Evolutionary conservation across 2,888 invertebrate species (phyloP).

Genomic region (Pheosia tremula): DNA sequence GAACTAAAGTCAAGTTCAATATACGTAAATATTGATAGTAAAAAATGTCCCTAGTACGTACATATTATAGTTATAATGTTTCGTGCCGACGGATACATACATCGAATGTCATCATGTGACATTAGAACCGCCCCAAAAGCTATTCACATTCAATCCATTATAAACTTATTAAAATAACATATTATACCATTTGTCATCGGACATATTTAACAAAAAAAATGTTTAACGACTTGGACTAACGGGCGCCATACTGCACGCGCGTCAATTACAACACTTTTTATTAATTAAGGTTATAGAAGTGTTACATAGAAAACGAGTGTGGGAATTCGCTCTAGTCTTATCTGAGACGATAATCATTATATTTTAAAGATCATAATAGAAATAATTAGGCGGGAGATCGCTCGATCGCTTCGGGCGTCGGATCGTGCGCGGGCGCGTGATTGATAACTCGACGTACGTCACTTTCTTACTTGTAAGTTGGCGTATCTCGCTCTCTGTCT

Average conservation of each 20-base stretch:
- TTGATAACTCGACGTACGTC: conserved; percentile 72
- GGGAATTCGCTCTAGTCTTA: conserved; percentile 71
- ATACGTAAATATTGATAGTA: too few species aligned
- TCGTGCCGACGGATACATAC: neutral
- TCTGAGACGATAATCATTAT: conserved; percentile 69
- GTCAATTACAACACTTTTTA: conserved; percentile 6
- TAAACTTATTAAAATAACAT: neutral
- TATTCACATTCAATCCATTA: neutral
- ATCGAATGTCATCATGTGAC: neutral
- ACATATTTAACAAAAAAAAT: conserved; percentile 1
- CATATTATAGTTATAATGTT: too few species aligned
- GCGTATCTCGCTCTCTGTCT: conserved; percentile 52
- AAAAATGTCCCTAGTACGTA: too few species aligned
- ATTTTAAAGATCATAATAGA: conserved; percentile 83
- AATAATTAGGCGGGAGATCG: conserved; percentile 80
- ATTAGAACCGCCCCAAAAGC: neutral
- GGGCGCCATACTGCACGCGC: neutral
- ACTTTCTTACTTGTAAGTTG: conserved; percentile 42
- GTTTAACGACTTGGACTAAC: neutral
- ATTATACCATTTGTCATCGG: neutral
- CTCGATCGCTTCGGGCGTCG: conserved; percentile 72
- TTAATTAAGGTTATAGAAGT: conserved; percentile 52
- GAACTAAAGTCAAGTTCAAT: too few species aligned
- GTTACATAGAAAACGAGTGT: conserved; percentile 57
- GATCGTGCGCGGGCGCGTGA: conserved; percentile 79